Conservation (phyloP, 2,113 vertebrate genomes). For the Euleptes europaea region DNA sequence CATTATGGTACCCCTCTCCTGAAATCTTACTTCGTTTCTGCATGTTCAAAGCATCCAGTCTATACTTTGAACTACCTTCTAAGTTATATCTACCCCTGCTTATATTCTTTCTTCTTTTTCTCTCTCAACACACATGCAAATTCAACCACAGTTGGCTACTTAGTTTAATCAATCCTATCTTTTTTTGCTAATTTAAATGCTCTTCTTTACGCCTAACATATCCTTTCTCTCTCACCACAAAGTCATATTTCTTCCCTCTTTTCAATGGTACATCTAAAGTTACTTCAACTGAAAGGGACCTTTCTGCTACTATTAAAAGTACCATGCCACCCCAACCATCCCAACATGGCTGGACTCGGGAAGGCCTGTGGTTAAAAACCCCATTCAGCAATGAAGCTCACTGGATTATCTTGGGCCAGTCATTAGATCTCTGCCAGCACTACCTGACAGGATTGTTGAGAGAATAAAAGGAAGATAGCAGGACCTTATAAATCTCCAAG, state of each 20-base stretch:
- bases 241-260: background rate
- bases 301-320: background rate
- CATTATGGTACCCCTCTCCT: background rate
- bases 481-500: too few species aligned
- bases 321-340: too few species aligned
- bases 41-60: too few species aligned
- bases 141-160: background rate
- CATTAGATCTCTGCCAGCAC: too few species aligned
- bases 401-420: too few species aligned
- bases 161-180: background rate
- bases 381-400: too few species aligned
- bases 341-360: too few species aligned
- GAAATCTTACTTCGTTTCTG: background rate
- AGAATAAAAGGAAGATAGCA: too few species aligned
- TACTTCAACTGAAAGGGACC: background rate
- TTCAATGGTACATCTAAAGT: background rate
- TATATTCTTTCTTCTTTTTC: background rate
- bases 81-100: background rate
- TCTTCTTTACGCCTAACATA: background rate
- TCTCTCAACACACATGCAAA: background rate
- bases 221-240: background rate
- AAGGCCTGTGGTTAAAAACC: too few species aligned
- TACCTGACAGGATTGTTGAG: too few species aligned
- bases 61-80: too few species aligned
- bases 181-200: background rate